Evolutionary conservation across 1,140 invertebrate genomes (phyloP).

Genomic region (Pachyrhynchus sulphureomaculatus): DNA sequence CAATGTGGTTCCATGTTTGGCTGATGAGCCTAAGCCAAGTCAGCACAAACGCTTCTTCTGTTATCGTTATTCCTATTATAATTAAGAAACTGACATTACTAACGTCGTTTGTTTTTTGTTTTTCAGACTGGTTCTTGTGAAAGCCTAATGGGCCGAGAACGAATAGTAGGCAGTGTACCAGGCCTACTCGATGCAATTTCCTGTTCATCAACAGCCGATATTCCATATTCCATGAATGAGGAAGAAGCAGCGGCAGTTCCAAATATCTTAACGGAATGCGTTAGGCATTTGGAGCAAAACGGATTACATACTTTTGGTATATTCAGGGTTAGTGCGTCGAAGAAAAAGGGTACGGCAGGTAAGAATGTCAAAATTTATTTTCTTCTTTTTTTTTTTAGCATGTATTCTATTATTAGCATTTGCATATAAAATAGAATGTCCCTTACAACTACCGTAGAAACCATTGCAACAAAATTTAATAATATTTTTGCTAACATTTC

Average conservation of each 20-base stretch:
- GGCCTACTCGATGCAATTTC: conserved; percentile 55
- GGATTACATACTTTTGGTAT: conserved; percentile 83
- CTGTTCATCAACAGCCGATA: conserved; percentile 43
- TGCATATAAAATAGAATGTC: too few relatives aligned
- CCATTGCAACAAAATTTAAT: too few relatives aligned
- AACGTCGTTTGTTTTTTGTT: background rate
- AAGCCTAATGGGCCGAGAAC: conserved; percentile 62
- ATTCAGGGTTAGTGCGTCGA: conserved; percentile 87
- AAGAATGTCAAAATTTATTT: conserved; percentile 33
- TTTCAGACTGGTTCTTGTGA: conserved; percentile 64
- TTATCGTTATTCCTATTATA: too few relatives aligned
- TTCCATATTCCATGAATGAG: conserved; percentile 42
- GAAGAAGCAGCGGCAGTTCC: conserved; percentile 61
- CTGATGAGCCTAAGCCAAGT: too few relatives aligned
- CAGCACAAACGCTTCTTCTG: too few relatives aligned
- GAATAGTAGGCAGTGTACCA: conserved; percentile 60
- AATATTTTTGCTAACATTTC: too few relatives aligned
- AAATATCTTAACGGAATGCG: conserved; percentile 72
- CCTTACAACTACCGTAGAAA: too few relatives aligned
- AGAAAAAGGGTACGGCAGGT: conserved; percentile 88
- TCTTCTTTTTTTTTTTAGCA: background rate
- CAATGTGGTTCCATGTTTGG: too few relatives aligned
- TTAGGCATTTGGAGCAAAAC: conserved; percentile 75
- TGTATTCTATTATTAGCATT: too few relatives aligned
- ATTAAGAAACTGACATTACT: too few relatives aligned